Percentiles rank a stretch among this genome's conserved stretches.
Conservation (phyloP, 2,797 vertebrate genomes). For the Coendou prehensilis region DNA sequence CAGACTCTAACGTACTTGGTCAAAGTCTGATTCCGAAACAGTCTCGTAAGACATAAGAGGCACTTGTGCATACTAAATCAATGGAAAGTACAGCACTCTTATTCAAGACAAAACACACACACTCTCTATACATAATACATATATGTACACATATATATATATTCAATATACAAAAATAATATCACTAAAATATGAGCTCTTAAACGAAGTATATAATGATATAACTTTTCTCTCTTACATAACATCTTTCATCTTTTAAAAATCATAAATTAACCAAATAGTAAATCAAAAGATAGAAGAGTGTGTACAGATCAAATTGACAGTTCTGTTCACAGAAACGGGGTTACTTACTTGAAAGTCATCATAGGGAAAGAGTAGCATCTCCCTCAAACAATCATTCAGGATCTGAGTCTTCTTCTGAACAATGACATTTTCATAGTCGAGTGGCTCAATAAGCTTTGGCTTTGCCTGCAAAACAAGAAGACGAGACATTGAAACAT, state of each 20-base stretch:
- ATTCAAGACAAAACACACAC: not conserved
- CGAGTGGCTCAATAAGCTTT: conserved; percentile 97
- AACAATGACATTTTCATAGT: conserved; percentile 97
- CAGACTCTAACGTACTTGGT: not conserved
- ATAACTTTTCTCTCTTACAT: conserved; percentile 29
- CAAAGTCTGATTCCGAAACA: not conserved
- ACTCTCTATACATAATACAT: not conserved
- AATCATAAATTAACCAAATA: not conserved
- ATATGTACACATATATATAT: not conserved
- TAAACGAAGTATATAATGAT: not conserved
- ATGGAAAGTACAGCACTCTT: not conserved
- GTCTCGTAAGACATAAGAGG: not conserved
- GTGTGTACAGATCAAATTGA: not conserved
- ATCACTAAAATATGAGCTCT: conserved; percentile 7
- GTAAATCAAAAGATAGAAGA: not conserved
- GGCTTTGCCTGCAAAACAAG: conserved; percentile 93
- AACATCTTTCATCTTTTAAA: conserved; percentile 23
- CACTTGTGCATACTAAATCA: not conserved
- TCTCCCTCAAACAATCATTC: conserved; percentile 96
- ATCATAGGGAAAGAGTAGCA: conserved; percentile 97
- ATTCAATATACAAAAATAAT: conserved; percentile 19
- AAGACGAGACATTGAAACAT: not conserved
- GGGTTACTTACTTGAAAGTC: conserved; percentile 94
- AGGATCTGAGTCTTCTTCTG: conserved; percentile 98
- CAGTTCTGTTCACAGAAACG: not conserved